These are phyloP conservation scores for Callitettix versicolor DNA, from an alignment of 1,140 invertebrate genomes.

Conservation along the genomic window DNA sequence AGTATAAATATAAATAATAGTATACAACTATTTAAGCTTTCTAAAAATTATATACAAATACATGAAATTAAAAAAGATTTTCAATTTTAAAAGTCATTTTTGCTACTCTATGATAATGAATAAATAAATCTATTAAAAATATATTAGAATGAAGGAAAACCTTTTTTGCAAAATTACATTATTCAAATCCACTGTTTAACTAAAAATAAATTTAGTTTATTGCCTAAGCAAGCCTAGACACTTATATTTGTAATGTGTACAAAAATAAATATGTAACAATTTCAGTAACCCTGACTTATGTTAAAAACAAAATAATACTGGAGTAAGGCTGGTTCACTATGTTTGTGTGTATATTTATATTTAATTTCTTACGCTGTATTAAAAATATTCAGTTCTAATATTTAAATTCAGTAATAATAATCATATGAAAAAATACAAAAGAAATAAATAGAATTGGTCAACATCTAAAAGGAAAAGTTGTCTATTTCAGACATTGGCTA, in stretches of 20 bases:
- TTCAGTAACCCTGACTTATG: too few relatives aligned
- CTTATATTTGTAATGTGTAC: too few relatives aligned
- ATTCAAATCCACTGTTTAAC: background rate
- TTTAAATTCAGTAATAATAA: background rate
- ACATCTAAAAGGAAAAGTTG: background rate
- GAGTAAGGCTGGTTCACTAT: conserved; percentile 1
- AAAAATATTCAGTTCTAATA: conserved; percentile 5
- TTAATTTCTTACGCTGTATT: background rate
- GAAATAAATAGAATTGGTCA: conserved; percentile 7
- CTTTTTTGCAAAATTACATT: background rate
- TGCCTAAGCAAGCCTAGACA: background rate
- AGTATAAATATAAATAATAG: too few relatives aligned
- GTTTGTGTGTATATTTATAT: too few relatives aligned
- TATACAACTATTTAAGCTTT: too few relatives aligned
- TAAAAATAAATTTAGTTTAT: background rate
- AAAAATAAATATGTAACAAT: too few relatives aligned
- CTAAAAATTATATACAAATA: background rate
- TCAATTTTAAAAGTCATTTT: background rate
- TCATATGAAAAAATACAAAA: conserved; percentile 8
- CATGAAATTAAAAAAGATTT: background rate
- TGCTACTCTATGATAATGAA: background rate
- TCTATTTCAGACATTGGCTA: conserved; percentile 1
- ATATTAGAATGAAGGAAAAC: conserved; percentile 1
- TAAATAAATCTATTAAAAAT: conserved; percentile 1
- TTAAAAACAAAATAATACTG: conserved; percentile 9